These are phyloP conservation scores for Palythoa grandis DNA, from an alignment of 92 coral and sea anemone genomes.

Conservation along the genomic window DNA sequence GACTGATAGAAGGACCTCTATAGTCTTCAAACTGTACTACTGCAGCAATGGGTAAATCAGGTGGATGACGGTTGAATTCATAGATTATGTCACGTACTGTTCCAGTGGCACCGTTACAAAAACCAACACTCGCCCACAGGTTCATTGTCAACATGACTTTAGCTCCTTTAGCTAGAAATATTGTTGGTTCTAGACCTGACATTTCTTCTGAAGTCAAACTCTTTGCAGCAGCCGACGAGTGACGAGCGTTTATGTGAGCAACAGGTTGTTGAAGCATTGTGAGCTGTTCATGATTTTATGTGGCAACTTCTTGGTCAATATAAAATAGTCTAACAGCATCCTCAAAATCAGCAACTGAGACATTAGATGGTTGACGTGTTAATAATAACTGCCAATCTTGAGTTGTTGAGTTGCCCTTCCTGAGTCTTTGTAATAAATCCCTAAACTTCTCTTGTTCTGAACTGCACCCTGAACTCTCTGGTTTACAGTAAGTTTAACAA, in stretches of 20 bases:
- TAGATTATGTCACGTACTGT: constrained; percentile 52
- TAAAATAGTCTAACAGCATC: constrained; percentile 45
- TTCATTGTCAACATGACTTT: constrained; percentile 53
- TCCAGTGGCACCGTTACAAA: constrained; percentile 46
- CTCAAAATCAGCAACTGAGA: constrained; percentile 34
- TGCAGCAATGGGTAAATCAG: constrained; percentile 58
- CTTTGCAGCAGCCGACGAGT: constrained; percentile 46
- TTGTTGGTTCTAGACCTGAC: constrained; percentile 43
- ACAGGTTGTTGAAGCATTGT: constrained; percentile 50
- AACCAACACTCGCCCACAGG: constrained; percentile 48
- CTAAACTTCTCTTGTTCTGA: constrained; percentile 40
- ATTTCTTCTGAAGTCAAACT: constrained; percentile 44
- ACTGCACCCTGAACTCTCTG: constrained; percentile 29
- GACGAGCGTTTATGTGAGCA: constrained; percentile 38
- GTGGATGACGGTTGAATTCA: constrained; percentile 52
- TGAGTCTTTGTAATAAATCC: constrained; percentile 45
- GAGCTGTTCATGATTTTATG: constrained; percentile 19
- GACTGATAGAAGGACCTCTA: constrained; percentile 61
- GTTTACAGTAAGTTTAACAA: constrained; percentile 23
- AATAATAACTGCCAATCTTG: constrained; percentile 31
- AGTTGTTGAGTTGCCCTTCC: constrained; percentile 24
- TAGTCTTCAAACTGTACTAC: constrained; percentile 59
- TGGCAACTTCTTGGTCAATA: constrained; percentile 40
- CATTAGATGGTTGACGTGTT: constrained; percentile 34
- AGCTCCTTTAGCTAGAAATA: constrained; percentile 42